Evolutionary conservation across 2,797 vertebrate genomes (phyloP).

Genomic region (Gymnodraco acuticeps): DNA sequence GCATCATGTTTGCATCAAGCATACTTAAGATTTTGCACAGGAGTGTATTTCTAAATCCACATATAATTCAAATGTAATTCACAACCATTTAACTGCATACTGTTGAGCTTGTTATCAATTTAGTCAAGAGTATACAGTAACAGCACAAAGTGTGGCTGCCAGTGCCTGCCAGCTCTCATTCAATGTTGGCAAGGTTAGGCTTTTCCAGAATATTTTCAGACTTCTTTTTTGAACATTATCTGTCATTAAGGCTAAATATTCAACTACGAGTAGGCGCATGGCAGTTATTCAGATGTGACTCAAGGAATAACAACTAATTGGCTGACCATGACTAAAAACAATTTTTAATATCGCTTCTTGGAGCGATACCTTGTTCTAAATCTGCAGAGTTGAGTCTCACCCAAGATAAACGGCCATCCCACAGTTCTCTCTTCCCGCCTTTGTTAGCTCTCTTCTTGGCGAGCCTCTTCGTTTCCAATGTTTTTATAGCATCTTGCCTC

Average conservation of each 20-base stretch:
- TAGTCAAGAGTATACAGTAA: constrained; percentile 49
- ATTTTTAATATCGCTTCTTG: constrained; percentile 65
- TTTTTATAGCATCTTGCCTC: constrained; percentile 53
- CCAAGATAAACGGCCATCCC: constrained; percentile 67
- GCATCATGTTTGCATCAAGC: too few relatives aligned
- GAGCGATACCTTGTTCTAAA: constrained; percentile 64
- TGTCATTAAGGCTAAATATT: constrained; percentile 77
- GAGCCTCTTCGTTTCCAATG: constrained; percentile 48
- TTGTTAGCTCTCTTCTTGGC: constrained; percentile 49
- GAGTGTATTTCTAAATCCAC: background rate
- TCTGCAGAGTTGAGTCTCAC: constrained; percentile 60
- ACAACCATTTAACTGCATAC: constrained; percentile 11
- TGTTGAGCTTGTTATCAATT: constrained; percentile 44
- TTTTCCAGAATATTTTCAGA: constrained; percentile 52
- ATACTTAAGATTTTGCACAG: too few relatives aligned
- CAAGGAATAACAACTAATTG: constrained; percentile 77
- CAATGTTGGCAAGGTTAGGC: constrained; percentile 65
- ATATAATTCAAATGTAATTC: background rate
- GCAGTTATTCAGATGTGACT: constrained; percentile 78
- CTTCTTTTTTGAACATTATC: constrained; percentile 49
- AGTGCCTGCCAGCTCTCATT: constrained; percentile 60
- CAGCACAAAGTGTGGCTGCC: constrained; percentile 57
- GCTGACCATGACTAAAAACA: constrained; percentile 69
- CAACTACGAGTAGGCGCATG: constrained; percentile 76
- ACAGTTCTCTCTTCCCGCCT: constrained; percentile 31